Evolutionary conservation across 2,113 vertebrate genomes (phyloP).

Genomic region (Hyaena hyaena): DNA sequence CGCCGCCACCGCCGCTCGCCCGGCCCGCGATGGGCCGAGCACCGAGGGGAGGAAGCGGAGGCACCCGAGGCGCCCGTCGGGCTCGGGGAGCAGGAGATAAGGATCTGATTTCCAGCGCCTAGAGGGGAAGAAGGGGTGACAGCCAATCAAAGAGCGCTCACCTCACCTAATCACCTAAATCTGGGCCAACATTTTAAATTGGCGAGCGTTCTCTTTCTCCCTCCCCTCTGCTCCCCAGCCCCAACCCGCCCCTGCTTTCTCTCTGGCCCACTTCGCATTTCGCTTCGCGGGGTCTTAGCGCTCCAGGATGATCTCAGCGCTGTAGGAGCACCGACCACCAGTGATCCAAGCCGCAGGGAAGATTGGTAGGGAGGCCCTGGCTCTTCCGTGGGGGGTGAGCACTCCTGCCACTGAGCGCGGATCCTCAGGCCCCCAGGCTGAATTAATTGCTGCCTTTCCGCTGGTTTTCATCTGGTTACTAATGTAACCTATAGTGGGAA

Average conservation of each 20-base stretch:
- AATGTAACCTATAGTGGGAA: not conserved
- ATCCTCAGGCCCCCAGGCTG: not conserved
- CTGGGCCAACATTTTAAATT: conserved; percentile 3
- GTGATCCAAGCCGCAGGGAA: not conserved
- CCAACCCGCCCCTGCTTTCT: not conserved
- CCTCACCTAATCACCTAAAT: not conserved
- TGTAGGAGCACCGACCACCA: not conserved
- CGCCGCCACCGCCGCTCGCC: accelerated
- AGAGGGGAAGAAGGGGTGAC: conserved; percentile 81
- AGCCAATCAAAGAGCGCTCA: conserved; percentile 79
- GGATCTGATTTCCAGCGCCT: conserved; percentile 83
- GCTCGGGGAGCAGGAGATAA: conserved; percentile 55
- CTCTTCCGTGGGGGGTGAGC: accelerated
- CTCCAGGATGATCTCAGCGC: not conserved
- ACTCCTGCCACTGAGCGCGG: accelerated
- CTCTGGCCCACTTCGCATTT: not conserved
- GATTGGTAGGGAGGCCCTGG: not conserved
- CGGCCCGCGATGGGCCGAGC: not conserved
- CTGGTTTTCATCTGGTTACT: not conserved
- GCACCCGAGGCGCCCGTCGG: not conserved
- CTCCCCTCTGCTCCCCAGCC: not conserved
- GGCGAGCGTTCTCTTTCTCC: not conserved
- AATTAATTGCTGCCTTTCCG: not conserved
- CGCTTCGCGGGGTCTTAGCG: not conserved
- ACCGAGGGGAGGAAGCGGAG: not conserved